Base-by-base conservation (phyloP, 2,797 vertebrate genomes). In the Steatocranus sp. region DNA sequence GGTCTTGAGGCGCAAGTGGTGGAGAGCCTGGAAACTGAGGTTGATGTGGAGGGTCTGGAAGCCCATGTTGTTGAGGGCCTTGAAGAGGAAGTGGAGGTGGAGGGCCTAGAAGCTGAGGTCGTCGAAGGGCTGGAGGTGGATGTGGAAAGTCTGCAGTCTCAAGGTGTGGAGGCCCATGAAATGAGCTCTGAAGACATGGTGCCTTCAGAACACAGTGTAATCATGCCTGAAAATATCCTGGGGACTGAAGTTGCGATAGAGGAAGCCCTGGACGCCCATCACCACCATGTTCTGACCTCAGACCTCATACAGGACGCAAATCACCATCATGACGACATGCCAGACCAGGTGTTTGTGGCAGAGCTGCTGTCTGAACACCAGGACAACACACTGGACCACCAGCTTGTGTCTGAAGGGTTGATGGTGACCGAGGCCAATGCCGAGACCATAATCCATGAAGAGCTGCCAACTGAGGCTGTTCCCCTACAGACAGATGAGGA, bases 261-360 rank as follows among this genome's bases (percentile, higher is more conserved):
- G 91, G 98, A 98, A 91, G 97, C 96, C 9, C 92, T 99, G 84
- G 98, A 97, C 38, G 90, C 92, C 80, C 93, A 95, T 41, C 94
- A 97, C 38, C 97, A 99, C 88, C 98, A 99, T 23, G 98, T 99
- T 41, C 91, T 99, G 86, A 95, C 97, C 54, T 96, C 98, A 3
- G 97, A 98, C 87, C 96, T 99, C 77, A 97, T 97, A 14, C 98
- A 98, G 81, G 97, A 97, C 81, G 61, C 93, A 95, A 94, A 94
- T 96, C 91, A 97, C 97, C 94, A 94, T 76, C 93, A 94, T 1
- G 88, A 94, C 18, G 94, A 96, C 76, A 97, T 98, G 89, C 94
- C 97, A 4, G 98, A 99, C 88, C 98, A 99, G 93, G 98, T 99
- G 78, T 99, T 99, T 90, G 98, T 99, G 91, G 97, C 98, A 23